phyloP scores from a whole-genome alignment of 2,888 invertebrate genomes.

The Eilema griseolum region DNA sequence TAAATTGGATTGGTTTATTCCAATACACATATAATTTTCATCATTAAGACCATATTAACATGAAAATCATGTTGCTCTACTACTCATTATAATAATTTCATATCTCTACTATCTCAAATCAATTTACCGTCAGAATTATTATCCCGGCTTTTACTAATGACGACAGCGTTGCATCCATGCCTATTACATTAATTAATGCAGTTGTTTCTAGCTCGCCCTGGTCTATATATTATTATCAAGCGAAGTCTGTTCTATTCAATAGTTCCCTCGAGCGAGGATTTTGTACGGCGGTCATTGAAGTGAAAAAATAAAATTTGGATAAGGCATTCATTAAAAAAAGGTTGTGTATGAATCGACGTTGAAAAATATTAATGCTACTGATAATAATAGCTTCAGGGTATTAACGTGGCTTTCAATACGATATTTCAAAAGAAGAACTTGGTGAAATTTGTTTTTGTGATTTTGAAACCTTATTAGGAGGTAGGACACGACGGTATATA shows the following conservation, averaged over 20 bases:
- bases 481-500: too few relatives aligned
- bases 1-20: too few relatives aligned
- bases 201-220: constrained; percentile 50
- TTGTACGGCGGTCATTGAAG: constrained; percentile 24
- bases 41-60: neutral
- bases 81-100: neutral
- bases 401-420: too few relatives aligned
- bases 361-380: too few relatives aligned
- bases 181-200: constrained; percentile 39
- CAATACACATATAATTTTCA: too few relatives aligned
- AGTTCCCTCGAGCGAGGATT: constrained; percentile 50
- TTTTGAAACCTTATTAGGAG: too few relatives aligned
- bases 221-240: constrained; percentile 53
- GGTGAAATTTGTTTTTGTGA: too few relatives aligned
- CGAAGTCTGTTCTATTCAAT: constrained; percentile 55
- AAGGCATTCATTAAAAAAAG: neutral
- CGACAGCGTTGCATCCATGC: constrained; percentile 5
- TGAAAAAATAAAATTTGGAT: constrained; percentile 19
- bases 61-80: neutral
- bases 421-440: too few relatives aligned
- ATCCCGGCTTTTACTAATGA: neutral
- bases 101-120: neutral
- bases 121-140: neutral
- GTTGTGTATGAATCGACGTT: too few relatives aligned
- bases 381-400: too few relatives aligned